Conservation (phyloP, 1,140 invertebrate species). For the Pararge aegeria region DNA sequence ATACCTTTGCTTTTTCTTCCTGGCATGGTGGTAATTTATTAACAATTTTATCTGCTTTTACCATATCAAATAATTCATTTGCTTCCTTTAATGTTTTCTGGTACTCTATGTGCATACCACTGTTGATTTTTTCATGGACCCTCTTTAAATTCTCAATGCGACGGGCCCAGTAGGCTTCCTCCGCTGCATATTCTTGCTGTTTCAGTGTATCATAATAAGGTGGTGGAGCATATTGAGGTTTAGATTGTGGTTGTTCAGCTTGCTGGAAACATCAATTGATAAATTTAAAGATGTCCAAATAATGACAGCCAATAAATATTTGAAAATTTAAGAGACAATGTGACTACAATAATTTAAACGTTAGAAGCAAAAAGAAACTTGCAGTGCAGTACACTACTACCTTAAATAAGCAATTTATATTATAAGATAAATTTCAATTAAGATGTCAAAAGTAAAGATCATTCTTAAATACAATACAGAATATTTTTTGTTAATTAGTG, state of each 20-base stretch:
- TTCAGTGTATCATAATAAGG: constrained; percentile 48
- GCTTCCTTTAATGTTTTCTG: constrained; percentile 71
- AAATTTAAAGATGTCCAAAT: too few species aligned
- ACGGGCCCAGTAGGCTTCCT: constrained; percentile 68
- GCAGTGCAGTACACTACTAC: too few species aligned
- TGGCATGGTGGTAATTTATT: constrained; percentile 67
- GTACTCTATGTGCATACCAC: constrained; percentile 64
- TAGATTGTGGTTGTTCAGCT: constrained; percentile 45
- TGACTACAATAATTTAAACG: too few species aligned
- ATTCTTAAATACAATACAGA: too few species aligned
- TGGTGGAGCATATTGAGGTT: constrained; percentile 55
- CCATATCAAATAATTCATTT: constrained; percentile 60
- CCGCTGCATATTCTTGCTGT: constrained; percentile 53
- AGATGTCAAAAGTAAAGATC: too few species aligned
- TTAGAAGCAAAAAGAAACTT: too few species aligned
- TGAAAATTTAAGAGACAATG: too few species aligned
- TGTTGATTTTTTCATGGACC: constrained; percentile 68
- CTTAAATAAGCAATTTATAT: too few species aligned
- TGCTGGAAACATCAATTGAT: constrained; percentile 47
- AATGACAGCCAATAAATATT: too few species aligned
- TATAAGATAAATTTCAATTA: too few species aligned
- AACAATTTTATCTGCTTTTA: constrained; percentile 58
- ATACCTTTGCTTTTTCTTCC: constrained; percentile 69
- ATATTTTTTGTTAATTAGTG: too few species aligned
- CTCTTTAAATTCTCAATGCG: constrained; percentile 66